These are phyloP conservation scores for Zosterops lateralis DNA, from an alignment of 2,113 vertebrate genomes.

Conservation along the genomic window DNA sequence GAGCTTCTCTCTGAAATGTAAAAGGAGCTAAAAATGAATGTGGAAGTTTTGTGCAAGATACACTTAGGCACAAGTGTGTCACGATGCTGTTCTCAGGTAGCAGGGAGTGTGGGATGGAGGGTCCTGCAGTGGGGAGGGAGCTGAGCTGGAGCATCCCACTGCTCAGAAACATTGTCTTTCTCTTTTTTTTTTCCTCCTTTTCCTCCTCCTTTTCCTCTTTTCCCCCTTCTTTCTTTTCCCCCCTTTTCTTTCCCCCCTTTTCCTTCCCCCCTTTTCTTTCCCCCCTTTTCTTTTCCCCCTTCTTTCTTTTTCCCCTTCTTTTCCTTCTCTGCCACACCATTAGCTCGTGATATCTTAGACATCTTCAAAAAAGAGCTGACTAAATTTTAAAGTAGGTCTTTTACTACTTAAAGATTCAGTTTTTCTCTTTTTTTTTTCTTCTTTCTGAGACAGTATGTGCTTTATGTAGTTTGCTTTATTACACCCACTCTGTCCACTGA, in stretches of 20 bases:
- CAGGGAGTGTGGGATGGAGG: background rate
- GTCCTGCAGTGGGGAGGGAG: background rate
- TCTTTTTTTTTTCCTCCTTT: rapidly evolving
- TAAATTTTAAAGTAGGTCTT: constrained; percentile 7
- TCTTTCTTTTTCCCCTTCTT: background rate
- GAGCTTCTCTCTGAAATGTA: background rate
- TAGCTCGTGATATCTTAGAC: background rate
- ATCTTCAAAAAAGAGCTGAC: background rate
- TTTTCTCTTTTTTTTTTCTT: background rate
- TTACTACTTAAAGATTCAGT: background rate
- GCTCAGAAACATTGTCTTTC: background rate
- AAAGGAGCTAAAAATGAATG: background rate
- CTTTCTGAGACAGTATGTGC: background rate
- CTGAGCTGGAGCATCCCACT: background rate
- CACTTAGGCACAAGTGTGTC: background rate
- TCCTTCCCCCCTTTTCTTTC: no score
- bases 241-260: no score
- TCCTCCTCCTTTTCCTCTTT: rapidly evolving
- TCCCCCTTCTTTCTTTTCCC: background rate
- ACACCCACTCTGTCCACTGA: background rate
- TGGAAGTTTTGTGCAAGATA: background rate
- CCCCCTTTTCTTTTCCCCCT: background rate
- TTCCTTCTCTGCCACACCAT: background rate
- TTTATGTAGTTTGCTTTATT: background rate
- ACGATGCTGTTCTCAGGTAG: rapidly evolving